Conservation (phyloP, 2,797 vertebrate genomes). For the Urophycis tenuis region DNA sequence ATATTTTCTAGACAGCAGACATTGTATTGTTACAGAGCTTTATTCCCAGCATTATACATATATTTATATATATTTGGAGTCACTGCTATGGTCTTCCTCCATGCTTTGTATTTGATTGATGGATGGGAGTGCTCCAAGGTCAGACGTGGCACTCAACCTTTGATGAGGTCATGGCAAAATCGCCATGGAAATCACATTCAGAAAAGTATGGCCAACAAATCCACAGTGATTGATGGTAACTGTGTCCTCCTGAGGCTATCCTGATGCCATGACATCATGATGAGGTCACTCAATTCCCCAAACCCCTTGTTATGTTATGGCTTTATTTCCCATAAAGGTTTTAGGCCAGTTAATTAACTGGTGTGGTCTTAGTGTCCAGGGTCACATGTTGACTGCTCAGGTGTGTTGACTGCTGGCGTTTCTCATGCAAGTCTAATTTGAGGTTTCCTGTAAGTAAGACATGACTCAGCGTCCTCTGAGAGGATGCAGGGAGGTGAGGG, state of each 20-base stretch:
- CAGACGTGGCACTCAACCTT: too few relatives aligned
- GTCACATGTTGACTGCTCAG: slow-evolving; percentile 2
- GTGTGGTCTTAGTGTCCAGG: not conserved
- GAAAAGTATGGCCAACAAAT: too few relatives aligned
- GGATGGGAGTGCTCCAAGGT: too few relatives aligned
- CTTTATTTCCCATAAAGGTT: not conserved
- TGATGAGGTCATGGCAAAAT: too few relatives aligned
- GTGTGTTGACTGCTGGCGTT: slow-evolving; percentile 2
- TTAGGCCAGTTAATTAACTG: not conserved
- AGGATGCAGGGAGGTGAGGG: slow-evolving; percentile 28
- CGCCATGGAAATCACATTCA: too few relatives aligned
- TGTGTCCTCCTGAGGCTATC: not conserved
- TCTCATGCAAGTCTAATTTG: slow-evolving; percentile 30
- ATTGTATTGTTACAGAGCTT: too few relatives aligned
- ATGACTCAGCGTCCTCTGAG: slow-evolving; percentile 49
- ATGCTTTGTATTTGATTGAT: too few relatives aligned
- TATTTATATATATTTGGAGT: too few relatives aligned
- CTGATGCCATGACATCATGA: not conserved
- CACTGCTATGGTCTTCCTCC: too few relatives aligned
- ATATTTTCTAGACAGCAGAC: too few relatives aligned
- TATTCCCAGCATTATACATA: too few relatives aligned
- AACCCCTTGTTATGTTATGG: not conserved
- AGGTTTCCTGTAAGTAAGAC: slow-evolving; percentile 42
- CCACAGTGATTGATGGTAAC: not conserved
- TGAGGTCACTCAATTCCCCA: not conserved